These are phyloP conservation scores for Melanotaenia trifasciata DNA, from an alignment of 2,797 vertebrate genomes.

Conservation along the genomic window DNA sequence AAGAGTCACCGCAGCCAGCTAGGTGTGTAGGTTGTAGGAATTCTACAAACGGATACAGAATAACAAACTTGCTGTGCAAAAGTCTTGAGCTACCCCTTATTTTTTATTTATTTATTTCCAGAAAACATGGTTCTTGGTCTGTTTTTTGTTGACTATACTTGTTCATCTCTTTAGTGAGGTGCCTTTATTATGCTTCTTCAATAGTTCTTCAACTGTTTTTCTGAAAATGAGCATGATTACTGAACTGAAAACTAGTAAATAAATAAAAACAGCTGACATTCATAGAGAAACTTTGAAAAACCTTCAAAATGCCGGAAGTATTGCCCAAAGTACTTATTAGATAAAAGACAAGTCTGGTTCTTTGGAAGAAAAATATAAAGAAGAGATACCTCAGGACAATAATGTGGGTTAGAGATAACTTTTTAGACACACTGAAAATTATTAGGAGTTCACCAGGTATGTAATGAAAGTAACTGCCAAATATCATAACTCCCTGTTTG, in stretches of 20 bases:
- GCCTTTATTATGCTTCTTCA: no score
- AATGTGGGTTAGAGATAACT: background rate
- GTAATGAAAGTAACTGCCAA: background rate
- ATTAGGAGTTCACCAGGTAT: background rate
- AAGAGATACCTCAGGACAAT: background rate
- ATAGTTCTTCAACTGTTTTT: no score
- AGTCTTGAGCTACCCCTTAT: background rate
- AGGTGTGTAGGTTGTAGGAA: slow-evolving; percentile 75
- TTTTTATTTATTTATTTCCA: background rate
- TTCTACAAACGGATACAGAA: no score
- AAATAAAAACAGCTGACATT: background rate
- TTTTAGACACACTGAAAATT: background rate
- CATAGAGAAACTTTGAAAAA: no score
- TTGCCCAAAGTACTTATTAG: no score
- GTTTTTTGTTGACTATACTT: no score
- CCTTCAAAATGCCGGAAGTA: no score
- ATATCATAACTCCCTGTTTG: background rate
- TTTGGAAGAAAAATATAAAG: no score
- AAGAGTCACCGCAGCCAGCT: slow-evolving; percentile 91
- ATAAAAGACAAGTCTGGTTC: background rate
- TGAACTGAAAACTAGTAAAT: no score
- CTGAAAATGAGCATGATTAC: no score
- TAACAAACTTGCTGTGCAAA: background rate
- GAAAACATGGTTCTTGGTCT: no score
- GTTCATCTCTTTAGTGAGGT: no score